Base-by-base conservation (phyloP, 2,888 invertebrate species). In the Drosophila mettleri region DNA sequence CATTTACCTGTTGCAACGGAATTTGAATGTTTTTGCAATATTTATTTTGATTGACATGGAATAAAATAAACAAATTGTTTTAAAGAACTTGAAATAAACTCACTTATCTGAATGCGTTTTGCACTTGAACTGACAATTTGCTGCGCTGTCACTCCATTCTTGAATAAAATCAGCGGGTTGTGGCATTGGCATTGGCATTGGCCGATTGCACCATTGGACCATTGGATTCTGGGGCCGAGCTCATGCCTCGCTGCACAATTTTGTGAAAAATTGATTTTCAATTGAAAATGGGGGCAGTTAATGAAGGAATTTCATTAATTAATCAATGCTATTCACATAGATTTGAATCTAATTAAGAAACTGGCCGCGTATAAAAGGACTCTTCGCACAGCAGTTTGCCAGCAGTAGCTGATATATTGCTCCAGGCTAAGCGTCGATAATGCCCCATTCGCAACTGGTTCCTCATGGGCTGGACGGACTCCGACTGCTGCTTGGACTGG, bases 321-420 rank as follows among this genome's bases (percentile, higher is more conserved):
- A 77, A 65, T 70, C 55, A 80, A 65, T 68, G 45, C 58, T 60
- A 78, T 77, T 77, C 62, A 45, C 70, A 78, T 78, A 69, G 31
- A 69, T 71, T 73, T 67, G 14, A 57, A 81, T 72, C 22, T 20
- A 60, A 78, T 75, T 69, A 70, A 12, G 41, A 24, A 41, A 12
- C 10, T 1, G 14, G 34, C 6, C 8, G 14, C 38, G 48, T 77
- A 77, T 77, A 77, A 69, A 77, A 77, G 64, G 64, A 43, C 14
- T 20, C 16, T 9, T 33, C 36, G 14, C 5, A n/a, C 9, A 6
- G 27, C 27, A 20, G 33, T 18, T 16, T 31, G 14, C 10, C 20
- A 48, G 29, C 52, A 67, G 57, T 60, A 46, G 46, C 49, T 55
- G 63, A 55, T 45, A 22, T 46, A 55, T 33, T 49, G 33, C 43